Evolutionary conservation across 2,888 invertebrate species (phyloP), one percentile per base, ranked within the genome.

Genomic region (Autographa pulchrina): DNA sequence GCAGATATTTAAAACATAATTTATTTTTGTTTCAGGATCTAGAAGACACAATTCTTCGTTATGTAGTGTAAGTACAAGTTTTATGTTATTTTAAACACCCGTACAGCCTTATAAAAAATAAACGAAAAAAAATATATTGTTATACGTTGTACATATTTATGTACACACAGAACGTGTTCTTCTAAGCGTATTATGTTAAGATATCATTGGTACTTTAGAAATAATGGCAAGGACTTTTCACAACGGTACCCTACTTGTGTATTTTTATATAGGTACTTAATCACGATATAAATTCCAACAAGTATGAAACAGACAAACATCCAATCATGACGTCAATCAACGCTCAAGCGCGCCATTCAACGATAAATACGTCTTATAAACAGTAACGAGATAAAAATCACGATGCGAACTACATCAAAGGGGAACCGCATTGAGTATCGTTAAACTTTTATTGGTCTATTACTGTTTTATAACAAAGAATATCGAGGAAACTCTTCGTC

Each of bases 391-490:
- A 77, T 85, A 81, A 77, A 80, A 85, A 85, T 85, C 84, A 79
- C 75, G 76, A 74, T 71, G 61, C 56, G 60, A 80, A 83, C 80
- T 82, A 75, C 72, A 79, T 83, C 75, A 74, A 75, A 83, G 84
- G 77, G 70, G 65, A 75, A 82, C 84, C 85, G 84, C 85, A 83
- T 80, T 75, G 77, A 78, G 80, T 74, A 82, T 88, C 89, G 87
- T 88, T 88, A 88, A 90, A 88, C 77, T 90, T 91, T 91, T 90
- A 90, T 88, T 85, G 85, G 85, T 81, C 88, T 81, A 86, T 89
- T 89, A 90, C 88, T 82, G 88, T 86, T 91, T 89, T 90, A 90
- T 89, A 90, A 89, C 91, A 89, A 91, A 88, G 90, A 89, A 88
- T 90, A 90, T 89, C 87, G 87, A 88, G 83, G 81, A 75, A 84